Conservation (phyloP, 2,797 vertebrate genomes). For the Crenichthys baileyi region DNA sequence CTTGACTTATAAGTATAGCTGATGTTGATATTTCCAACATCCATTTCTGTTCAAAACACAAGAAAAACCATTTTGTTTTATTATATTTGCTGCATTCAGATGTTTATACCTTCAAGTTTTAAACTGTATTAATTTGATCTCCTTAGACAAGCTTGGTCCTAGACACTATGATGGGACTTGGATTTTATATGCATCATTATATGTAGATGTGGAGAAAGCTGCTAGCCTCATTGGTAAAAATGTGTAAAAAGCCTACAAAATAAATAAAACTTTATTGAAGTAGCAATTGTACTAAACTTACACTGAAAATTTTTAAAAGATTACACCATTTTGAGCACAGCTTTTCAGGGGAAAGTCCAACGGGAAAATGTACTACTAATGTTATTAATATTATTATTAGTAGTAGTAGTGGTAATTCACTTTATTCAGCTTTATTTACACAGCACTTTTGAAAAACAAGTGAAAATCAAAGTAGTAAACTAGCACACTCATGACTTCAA, state of each 20-base stretch:
- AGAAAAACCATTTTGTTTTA: slow-evolving; percentile 40
- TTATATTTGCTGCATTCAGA: background rate
- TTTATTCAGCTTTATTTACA: too few relatives aligned
- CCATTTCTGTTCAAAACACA: slow-evolving; percentile 71
- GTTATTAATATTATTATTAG: too few relatives aligned
- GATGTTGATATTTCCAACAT: slow-evolving; percentile 73
- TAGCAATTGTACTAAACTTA: background rate
- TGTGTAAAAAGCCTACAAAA: background rate
- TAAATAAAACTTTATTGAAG: background rate
- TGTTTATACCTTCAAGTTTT: background rate
- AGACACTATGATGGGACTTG: background rate
- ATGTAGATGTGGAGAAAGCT: background rate
- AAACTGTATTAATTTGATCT: background rate
- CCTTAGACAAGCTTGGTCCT: background rate
- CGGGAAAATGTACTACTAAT: too few relatives aligned
- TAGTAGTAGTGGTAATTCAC: too few relatives aligned
- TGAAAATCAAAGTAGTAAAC: background rate
- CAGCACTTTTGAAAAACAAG: too few relatives aligned
- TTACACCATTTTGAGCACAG: too few relatives aligned
- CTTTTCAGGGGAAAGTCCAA: too few relatives aligned
- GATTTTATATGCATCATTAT: background rate
- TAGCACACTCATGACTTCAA: background rate
- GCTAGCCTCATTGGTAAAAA: background rate
- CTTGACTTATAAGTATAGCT: slow-evolving; percentile 72
- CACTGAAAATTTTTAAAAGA: too few relatives aligned